phyloP scores from a whole-genome alignment of 2,797 vertebrate genomes.

The Serranus cabrilla region DNA sequence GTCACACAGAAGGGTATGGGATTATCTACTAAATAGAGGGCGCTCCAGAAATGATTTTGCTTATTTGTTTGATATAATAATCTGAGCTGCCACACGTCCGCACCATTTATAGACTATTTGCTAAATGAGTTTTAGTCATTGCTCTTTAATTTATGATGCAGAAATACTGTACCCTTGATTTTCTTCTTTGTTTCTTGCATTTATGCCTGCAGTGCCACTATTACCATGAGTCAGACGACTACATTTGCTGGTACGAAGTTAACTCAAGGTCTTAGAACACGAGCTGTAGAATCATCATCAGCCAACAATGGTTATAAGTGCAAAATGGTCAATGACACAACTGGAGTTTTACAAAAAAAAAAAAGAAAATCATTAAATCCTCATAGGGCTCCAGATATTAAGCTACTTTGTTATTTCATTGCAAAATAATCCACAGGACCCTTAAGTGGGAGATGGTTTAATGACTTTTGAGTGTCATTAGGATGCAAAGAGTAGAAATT shows the following conservation, averaged over 20 bases:
- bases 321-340: slow-evolving; percentile 58
- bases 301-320: slow-evolving; percentile 39
- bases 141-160: slow-evolving; percentile 35
- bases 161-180: slow-evolving; percentile 34
- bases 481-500: slow-evolving; percentile 60
- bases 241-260: slow-evolving; percentile 23
- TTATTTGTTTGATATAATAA: slow-evolving; percentile 90
- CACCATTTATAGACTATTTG: slow-evolving; percentile 82
- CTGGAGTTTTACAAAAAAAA: slow-evolving; percentile 41
- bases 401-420: slow-evolving; percentile 54
- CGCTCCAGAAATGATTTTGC: slow-evolving; percentile 91
- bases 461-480: slow-evolving; percentile 70
- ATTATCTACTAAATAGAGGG: slow-evolving; percentile 93
- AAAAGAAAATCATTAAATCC: slow-evolving; percentile 45
- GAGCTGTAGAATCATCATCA: slow-evolving; percentile 39
- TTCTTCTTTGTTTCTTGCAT: slow-evolving; percentile 21
- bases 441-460: slow-evolving; percentile 62
- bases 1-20: slow-evolving; percentile 90
- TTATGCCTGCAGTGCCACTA: not conserved
- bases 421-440: slow-evolving; percentile 57
- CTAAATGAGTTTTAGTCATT: slow-evolving; percentile 61
- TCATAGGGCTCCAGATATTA: slow-evolving; percentile 44
- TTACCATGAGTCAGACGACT: not conserved
- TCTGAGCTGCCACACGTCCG: slow-evolving; percentile 85
- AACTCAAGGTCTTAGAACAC: slow-evolving; percentile 46